These are phyloP conservation scores for Notothenia rossii DNA, from an alignment of 2,113 vertebrate genomes.

Conservation along the genomic window DNA sequence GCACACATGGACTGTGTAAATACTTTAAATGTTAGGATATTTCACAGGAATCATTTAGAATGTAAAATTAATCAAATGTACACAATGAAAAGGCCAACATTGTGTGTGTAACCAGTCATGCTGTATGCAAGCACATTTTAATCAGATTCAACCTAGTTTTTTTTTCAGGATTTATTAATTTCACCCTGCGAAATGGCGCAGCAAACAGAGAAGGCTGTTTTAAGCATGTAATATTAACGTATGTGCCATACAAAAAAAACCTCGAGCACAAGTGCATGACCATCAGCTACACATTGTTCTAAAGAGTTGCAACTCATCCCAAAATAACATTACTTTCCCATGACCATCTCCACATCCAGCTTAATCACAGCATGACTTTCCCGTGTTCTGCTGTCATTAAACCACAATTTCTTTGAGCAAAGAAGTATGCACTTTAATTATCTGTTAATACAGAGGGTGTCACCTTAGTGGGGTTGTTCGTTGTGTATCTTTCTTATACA, in stretches of 20 bases:
- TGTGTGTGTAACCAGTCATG: neutral
- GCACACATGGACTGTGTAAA: conserved; percentile 40
- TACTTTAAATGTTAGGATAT: conserved; percentile 19
- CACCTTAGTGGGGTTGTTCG: conserved; percentile 33
- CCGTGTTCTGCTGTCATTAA: conserved; percentile 9
- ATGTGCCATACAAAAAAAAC: conserved; percentile 35
- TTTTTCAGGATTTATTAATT: neutral
- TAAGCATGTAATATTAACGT: conserved; percentile 40
- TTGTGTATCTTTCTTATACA: conserved; percentile 34
- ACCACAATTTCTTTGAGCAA: conserved; percentile 20
- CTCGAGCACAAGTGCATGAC: conserved; percentile 58
- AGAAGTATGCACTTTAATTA: conserved; percentile 70
- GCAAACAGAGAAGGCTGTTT: conserved; percentile 18
- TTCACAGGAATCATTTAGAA: neutral
- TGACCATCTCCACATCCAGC: conserved; percentile 3
- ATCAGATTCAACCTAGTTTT: conserved; percentile 1
- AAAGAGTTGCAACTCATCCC: conserved; percentile 2
- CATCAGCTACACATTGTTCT: conserved; percentile 16
- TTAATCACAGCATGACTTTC: conserved; percentile 33
- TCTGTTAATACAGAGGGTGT: conserved; percentile 43
- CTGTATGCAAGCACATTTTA: conserved; percentile 1
- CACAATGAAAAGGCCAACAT: neutral
- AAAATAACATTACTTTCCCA: neutral
- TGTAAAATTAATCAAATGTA: neutral
- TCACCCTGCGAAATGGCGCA: neutral